A percentile compares a stretch with the other conserved stretches of the same genome.
These are phyloP conservation scores for Neosilurus mollespiculum DNA, from an alignment of 2,797 vertebrate species.

Conservation along the genomic window DNA sequence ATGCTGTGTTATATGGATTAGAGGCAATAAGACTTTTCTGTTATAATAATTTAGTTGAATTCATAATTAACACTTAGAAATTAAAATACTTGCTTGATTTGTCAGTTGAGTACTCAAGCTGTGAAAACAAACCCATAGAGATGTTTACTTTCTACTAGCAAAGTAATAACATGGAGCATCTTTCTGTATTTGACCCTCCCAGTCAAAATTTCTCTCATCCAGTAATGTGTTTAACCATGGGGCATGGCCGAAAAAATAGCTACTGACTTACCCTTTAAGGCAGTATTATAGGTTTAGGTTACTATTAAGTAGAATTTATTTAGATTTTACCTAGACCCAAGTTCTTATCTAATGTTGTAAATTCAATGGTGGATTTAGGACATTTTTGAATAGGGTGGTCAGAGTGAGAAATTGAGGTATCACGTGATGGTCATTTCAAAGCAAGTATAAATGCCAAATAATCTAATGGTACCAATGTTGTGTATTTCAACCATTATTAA, in stretches of 20 bases:
- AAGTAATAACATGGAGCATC: neutral
- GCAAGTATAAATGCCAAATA: neutral
- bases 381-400: neutral
- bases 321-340: neutral
- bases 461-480: neutral
- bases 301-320: neutral
- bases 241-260: neutral
- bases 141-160: neutral
- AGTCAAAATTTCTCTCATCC: constrained; percentile 17
- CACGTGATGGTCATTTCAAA: neutral
- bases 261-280: neutral
- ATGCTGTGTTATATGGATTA: neutral
- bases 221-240: constrained; percentile 11
- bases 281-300: neutral
- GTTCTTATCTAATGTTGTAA: neutral
- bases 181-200: neutral
- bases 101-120: neutral
- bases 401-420: neutral
- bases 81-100: neutral
- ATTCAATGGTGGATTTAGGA: neutral
- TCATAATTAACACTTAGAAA: neutral
- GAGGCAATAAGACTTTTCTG: neutral
- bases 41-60: neutral
- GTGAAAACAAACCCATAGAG: neutral
- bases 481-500: neutral